phyloP scores from a whole-genome alignment of 2,888 invertebrate genomes.

The Lithophane semibrunnea region DNA sequence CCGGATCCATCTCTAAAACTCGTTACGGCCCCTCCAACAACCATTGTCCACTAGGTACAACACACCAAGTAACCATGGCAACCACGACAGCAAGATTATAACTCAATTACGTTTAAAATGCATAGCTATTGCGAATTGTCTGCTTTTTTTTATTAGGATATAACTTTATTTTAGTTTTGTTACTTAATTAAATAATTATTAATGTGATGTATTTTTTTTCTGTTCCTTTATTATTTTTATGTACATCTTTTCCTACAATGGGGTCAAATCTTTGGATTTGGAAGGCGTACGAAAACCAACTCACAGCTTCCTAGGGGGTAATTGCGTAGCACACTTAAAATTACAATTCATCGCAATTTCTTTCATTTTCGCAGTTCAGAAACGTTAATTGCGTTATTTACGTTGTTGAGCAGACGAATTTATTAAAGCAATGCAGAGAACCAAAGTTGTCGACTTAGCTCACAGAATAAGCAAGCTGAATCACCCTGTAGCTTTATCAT shows the following conservation, averaged over 20 bases:
- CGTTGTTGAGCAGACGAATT: too few relatives aligned
- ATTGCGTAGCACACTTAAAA: background rate
- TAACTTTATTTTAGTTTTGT: conserved; percentile 3
- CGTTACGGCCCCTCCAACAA: background rate
- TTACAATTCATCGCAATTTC: background rate
- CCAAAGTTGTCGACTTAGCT: too few relatives aligned
- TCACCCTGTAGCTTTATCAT: too few relatives aligned
- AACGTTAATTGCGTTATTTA: too few relatives aligned
- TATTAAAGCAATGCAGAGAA: too few relatives aligned
- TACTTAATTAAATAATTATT: conserved; percentile 13
- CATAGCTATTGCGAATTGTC: conserved; percentile 14
- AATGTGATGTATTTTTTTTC: background rate
- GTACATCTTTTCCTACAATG: background rate
- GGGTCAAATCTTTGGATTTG: background rate
- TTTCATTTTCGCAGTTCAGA: too few relatives aligned
- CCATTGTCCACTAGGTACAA: background rate
- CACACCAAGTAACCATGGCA: conserved; percentile 1
- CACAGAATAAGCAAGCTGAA: too few relatives aligned
- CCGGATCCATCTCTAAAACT: conserved; percentile 29
- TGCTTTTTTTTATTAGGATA: conserved; percentile 6
- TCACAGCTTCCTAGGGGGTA: background rate
- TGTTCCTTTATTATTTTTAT: background rate
- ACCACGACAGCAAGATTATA: background rate
- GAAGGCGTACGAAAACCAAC: background rate
- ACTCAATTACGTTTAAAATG: background rate